Evolutionary conservation across 2,888 invertebrate genomes (phyloP).

Genomic region (Epistrophe grossulariae): DNA sequence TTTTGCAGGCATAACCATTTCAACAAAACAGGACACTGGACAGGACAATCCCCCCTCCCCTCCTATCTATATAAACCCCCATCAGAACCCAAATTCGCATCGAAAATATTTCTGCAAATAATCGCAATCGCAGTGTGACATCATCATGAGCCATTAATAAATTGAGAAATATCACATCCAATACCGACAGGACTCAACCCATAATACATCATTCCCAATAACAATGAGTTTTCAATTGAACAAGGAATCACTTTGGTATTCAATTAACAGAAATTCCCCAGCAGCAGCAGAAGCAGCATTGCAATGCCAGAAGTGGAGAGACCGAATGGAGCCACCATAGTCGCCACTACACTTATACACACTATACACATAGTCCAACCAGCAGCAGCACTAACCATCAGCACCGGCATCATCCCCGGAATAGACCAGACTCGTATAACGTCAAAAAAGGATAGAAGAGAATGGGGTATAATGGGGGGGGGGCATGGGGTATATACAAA

Average conservation of each 20-base stretch:
- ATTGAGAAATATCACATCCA: slow-evolving; percentile 75
- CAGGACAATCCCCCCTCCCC: neutral
- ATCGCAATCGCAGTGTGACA: slow-evolving; percentile 55
- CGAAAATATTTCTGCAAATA: slow-evolving; percentile 45
- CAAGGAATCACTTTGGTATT: slow-evolving; percentile 78
- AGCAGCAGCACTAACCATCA: slow-evolving; percentile 14
- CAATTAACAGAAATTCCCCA: slow-evolving; percentile 78
- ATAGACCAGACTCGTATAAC: neutral
- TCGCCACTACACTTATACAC: slow-evolving; percentile 23
- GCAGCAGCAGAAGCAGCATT: slow-evolving; percentile 56
- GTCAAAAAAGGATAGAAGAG: neutral
- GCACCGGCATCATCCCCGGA: slow-evolving; percentile 33
- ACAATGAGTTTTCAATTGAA: slow-evolving; percentile 77
- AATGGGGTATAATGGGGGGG: too few species aligned
- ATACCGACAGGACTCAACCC: slow-evolving; percentile 71
- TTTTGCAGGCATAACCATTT: neutral
- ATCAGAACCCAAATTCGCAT: slow-evolving; percentile 13
- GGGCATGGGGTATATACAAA: neutral
- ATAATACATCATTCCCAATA: slow-evolving; percentile 74
- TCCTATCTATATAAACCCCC: too few species aligned
- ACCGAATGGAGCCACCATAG: slow-evolving; percentile 59
- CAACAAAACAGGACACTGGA: neutral
- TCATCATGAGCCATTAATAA: slow-evolving; percentile 74
- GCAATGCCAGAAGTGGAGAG: slow-evolving; percentile 57
- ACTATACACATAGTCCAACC: neutral